Base-by-base conservation (phyloP, 2,888 invertebrate genomes). In the Heliconius cydno region DNA sequence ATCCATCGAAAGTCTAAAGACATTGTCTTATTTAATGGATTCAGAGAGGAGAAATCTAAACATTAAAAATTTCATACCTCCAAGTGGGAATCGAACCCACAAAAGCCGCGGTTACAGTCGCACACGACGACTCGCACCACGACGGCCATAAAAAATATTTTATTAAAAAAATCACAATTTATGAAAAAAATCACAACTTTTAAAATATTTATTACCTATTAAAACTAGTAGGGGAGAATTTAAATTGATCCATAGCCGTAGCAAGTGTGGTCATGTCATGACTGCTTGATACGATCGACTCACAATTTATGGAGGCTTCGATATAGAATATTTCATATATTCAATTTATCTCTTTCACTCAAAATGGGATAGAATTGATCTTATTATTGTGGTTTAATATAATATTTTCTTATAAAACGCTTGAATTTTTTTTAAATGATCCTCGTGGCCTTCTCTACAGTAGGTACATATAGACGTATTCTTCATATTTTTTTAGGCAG, bases 321-420 rank as follows among this genome's bases (percentile, higher is more conserved):
- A 83, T 84, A 83, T 80, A 82, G 84, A 84, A 85, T 85, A 85
- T 85, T 85, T 85, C 84, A 84, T 84, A 84, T 83, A 84, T 84
- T 83, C 82, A 82, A 81, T 80, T 82, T 85, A 84, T 84, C 84
- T 80, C 78, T 68, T 79, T 76, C 80, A 70, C 70, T 63, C 80
- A 77, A 74, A 67, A 63, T 67, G 38, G 41, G 38, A 65, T 65
- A 63, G n/a, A 67, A 28, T 41, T 30, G 52, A 30, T 73, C 57
- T 25, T 28, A 73, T 73, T 57, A 73, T 73, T 30, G 60, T 73
- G 22, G 30, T 6, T 22, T 34, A 57, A 57, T 73, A 60, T 5
- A 71, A 71, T 77, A 38, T 63, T 71, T 63, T 57, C 0, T 60
- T 60, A 0, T 60, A 60, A 60, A n/a, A 12, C 12, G 3, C 10